phyloP scores from a whole-genome alignment of 2,888 invertebrate genomes.

The Drosophila colorata region DNA sequence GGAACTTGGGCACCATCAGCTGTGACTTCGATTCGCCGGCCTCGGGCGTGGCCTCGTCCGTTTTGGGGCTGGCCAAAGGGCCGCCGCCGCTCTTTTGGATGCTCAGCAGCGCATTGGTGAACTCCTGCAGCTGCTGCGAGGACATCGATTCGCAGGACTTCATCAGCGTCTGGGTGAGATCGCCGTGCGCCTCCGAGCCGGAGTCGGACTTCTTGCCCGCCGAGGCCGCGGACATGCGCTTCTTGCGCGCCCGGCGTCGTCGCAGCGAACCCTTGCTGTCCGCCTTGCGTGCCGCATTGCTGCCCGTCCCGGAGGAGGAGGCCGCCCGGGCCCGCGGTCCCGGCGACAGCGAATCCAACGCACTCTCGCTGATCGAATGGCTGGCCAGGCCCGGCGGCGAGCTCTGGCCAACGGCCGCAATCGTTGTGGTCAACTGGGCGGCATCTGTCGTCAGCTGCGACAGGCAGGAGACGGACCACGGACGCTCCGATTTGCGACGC shows the following conservation, averaged over 20 bases:
- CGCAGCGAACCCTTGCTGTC: constrained; percentile 85
- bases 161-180: constrained; percentile 86
- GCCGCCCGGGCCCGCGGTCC: constrained; percentile 78
- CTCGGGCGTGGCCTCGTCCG: constrained; percentile 38
- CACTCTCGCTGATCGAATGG: constrained; percentile 95
- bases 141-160: constrained; percentile 86
- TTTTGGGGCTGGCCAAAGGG: constrained; percentile 27
- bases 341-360: constrained; percentile 90
- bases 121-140: constrained; percentile 87
- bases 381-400: constrained; percentile 87
- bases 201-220: constrained; percentile 86
- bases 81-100: constrained; percentile 53
- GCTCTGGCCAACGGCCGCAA: constrained; percentile 79
- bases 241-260: constrained; percentile 83
- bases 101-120: constrained; percentile 86
- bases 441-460: constrained; percentile 88
- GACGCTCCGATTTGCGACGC: constrained; percentile 87
- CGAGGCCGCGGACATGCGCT: constrained; percentile 79
- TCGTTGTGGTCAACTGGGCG: constrained; percentile 82
- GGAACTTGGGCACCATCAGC: constrained; percentile 88
- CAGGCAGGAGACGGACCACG: constrained; percentile 95
- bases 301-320: constrained; percentile 70
- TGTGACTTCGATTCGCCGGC: constrained; percentile 86
- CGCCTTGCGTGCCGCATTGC: constrained; percentile 76
- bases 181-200: constrained; percentile 86